Evolutionary conservation across 2,888 invertebrate genomes (phyloP).

Genomic region (Dasysyrphus tricinctus): DNA sequence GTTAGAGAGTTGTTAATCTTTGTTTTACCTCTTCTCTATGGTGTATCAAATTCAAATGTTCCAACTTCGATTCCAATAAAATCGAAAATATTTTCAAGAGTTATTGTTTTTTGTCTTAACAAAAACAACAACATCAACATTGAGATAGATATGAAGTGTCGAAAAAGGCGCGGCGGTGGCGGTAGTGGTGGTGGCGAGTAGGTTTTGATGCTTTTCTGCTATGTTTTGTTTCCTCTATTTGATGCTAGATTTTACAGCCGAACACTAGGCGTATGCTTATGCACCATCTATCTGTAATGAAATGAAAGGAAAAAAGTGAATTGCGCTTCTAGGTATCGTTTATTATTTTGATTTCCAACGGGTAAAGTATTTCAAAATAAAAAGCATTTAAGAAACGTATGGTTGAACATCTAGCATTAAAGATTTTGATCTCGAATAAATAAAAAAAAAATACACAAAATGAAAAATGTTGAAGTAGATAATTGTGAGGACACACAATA

Average conservation of each 20-base stretch:
- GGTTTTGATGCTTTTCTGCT: not conserved
- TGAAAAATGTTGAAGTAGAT: no score
- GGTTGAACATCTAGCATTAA: not conserved
- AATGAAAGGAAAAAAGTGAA: not conserved
- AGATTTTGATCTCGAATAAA: no score
- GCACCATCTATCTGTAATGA: not conserved
- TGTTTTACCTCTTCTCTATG: conserved; percentile 9
- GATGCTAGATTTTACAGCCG: conserved; percentile 21
- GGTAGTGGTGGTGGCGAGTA: not conserved
- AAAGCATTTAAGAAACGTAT: not conserved
- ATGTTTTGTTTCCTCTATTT: conserved; percentile 3
- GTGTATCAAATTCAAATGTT: conserved; percentile 35
- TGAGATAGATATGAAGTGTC: conserved; percentile 23
- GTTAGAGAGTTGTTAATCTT: conserved; percentile 41
- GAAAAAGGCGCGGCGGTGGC: not conserved
- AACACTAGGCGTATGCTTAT: not conserved
- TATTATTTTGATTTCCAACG: not conserved
- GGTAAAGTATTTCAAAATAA: not conserved
- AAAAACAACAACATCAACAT: not conserved
- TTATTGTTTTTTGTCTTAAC: conserved; percentile 15
- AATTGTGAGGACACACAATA: no score
- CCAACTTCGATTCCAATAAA: conserved; percentile 26
- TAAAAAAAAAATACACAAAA: no score
- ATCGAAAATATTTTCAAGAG: conserved; percentile 34
- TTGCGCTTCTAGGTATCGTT: not conserved